A percentile compares a stretch with the other conserved stretches of the same genome.
Evolutionary conservation across 2,113 vertebrate genomes (phyloP).

Genomic region (Pelecanoides urinatrix): DNA sequence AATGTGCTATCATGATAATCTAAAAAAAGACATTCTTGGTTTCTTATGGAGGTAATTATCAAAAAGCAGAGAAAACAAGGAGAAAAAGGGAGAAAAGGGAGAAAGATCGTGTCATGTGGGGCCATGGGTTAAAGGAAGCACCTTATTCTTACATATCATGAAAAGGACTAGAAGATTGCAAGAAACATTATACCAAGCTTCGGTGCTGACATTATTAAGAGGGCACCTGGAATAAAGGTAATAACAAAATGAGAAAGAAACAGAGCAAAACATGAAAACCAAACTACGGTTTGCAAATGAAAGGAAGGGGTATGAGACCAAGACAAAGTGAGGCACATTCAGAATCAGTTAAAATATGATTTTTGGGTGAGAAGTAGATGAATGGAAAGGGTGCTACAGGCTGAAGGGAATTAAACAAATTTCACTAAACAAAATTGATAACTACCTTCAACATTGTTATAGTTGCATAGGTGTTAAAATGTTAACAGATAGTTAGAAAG

Average conservation of each 20-base stretch:
- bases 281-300: not conserved
- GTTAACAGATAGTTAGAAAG: not conserved
- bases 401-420: not conserved
- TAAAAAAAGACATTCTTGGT: not conserved
- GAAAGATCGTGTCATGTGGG: not conserved
- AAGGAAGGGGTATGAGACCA: not conserved
- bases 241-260: not conserved
- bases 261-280: not conserved
- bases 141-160: not conserved
- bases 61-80: not conserved
- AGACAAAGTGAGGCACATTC: not conserved
- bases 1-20: not conserved
- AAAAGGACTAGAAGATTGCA: not conserved
- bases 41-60: not conserved
- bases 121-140: not conserved
- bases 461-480: not conserved
- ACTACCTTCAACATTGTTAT: not conserved
- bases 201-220: not conserved
- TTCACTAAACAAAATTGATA: not conserved
- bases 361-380: not conserved
- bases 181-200: not conserved
- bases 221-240: not conserved
- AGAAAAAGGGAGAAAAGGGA: not conserved
- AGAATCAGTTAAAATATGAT: not conserved
- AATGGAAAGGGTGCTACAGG: not conserved